phyloP scores from a whole-genome alignment of 2,113 vertebrate genomes.

The Patagioenas fasciata region DNA sequence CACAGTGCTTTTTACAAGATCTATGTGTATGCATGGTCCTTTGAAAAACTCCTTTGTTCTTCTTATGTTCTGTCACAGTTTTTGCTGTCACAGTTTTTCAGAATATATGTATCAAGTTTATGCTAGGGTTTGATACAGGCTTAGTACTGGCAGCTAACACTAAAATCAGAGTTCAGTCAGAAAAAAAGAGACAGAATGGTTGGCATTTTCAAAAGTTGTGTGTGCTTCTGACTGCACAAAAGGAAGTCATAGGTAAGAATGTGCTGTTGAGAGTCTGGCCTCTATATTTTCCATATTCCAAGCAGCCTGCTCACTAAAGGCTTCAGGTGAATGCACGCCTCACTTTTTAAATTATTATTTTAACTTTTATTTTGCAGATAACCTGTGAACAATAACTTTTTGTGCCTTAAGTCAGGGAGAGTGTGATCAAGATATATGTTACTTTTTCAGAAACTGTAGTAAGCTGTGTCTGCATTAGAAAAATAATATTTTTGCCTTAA shows the following conservation, averaged over 20 bases:
- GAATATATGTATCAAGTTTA: background rate
- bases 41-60: background rate
- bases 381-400: background rate
- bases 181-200: background rate
- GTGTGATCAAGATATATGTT: background rate
- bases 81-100: background rate
- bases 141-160: background rate
- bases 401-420: background rate
- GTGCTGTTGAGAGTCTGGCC: background rate
- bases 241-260: background rate
- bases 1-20: background rate
- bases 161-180: background rate
- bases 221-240: background rate
- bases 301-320: background rate
- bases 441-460: background rate
- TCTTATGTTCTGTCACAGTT: background rate
- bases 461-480: background rate
- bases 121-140: background rate
- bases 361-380: background rate
- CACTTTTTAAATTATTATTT: background rate
- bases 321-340: background rate
- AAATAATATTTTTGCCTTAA: background rate
- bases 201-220: background rate
- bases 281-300: background rate
- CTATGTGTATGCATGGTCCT: rapidly evolving